phyloP scores from a whole-genome alignment of 2,797 vertebrate species.

The Acanthopagrus latus region DNA sequence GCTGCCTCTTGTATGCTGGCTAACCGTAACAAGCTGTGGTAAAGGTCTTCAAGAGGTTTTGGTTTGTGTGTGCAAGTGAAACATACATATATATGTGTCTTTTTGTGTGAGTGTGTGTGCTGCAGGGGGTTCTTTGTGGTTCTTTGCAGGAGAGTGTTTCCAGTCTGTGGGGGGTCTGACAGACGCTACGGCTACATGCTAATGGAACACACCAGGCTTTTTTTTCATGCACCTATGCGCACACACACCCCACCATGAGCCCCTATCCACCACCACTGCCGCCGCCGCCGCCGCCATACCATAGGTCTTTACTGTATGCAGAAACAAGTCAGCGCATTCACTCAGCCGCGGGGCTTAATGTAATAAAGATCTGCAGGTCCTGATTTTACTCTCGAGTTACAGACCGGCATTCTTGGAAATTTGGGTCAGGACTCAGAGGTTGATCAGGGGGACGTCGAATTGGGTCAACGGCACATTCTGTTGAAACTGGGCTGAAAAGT shows the following conservation, averaged over 20 bases:
- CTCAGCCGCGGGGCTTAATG: slow-evolving; percentile 36
- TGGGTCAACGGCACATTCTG: slow-evolving; percentile 45
- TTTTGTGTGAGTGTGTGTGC: slow-evolving; percentile 2
- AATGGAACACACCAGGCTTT: slow-evolving; percentile 36
- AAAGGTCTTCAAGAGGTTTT: slow-evolving; percentile 52
- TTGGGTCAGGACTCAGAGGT: slow-evolving; percentile 56
- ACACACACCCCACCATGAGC: slow-evolving; percentile 15
- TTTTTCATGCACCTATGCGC: slow-evolving; percentile 7
- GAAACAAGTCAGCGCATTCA: slow-evolving; percentile 64
- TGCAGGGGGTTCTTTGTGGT: slow-evolving; percentile 43
- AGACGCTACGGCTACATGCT: slow-evolving; percentile 42
- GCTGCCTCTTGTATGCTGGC: slow-evolving; percentile 2
- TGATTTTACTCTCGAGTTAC: slow-evolving; percentile 45
- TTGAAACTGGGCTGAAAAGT: slow-evolving; percentile 15
- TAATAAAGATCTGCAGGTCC: slow-evolving; percentile 60
- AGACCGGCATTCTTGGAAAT: slow-evolving; percentile 50
- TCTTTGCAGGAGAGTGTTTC: slow-evolving; percentile 72
- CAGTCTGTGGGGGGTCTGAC: slow-evolving; percentile 57
- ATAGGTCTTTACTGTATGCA: slow-evolving; percentile 36
- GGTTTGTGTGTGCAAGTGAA: slow-evolving; percentile 48
- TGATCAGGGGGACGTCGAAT: slow-evolving; percentile 45
- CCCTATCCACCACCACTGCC: slow-evolving; percentile 7
- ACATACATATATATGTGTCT: slow-evolving; percentile 1
- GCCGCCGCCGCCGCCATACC: not conserved
- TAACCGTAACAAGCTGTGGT: slow-evolving; percentile 74